These are phyloP conservation scores for Cranoglanis bouderius DNA, from an alignment of 2,113 vertebrate genomes.

Conservation along the genomic window DNA sequence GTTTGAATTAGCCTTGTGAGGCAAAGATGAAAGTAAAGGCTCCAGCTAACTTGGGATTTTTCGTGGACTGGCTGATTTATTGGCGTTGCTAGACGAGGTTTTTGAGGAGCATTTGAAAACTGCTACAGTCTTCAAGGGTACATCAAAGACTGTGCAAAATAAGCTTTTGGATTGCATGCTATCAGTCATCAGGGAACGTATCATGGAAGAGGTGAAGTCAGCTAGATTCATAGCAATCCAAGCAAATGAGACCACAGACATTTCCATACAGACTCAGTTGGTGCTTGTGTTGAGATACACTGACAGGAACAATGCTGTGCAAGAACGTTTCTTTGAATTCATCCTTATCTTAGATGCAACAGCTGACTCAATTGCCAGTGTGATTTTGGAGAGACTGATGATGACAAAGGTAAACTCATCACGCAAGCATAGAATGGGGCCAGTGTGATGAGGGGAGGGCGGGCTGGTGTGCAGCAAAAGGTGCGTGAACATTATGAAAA, in stretches of 20 bases:
- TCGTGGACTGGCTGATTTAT: slow-evolving; percentile 13
- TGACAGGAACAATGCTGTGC: background rate
- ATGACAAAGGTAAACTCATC: background rate
- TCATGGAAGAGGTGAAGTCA: slow-evolving; percentile 3
- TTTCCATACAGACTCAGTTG: too few relatives aligned
- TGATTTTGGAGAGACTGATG: too few relatives aligned
- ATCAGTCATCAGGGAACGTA: slow-evolving; percentile 30
- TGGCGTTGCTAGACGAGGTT: slow-evolving; percentile 23
- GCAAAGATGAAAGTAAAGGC: too few relatives aligned
- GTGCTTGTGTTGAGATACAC: too few relatives aligned
- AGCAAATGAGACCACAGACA: background rate
- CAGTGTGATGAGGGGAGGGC: slow-evolving; percentile 3
- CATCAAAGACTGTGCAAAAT: slow-evolving; percentile 26
- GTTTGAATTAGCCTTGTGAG: slow-evolving; percentile 27
- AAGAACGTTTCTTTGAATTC: background rate
- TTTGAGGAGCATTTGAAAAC: slow-evolving; percentile 36
- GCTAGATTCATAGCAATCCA: background rate
- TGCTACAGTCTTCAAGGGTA: slow-evolving; percentile 32
- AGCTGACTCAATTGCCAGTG: too few relatives aligned
- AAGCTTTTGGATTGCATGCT: slow-evolving; percentile 38
- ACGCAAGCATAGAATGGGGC: background rate
- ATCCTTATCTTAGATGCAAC: too few relatives aligned
- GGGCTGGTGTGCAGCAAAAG: slow-evolving; percentile 5
- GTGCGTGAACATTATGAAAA: background rate
- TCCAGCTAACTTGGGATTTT: too few relatives aligned